Conservation (phyloP, 2,113 vertebrate species). For the Notothenia rossii region DNA sequence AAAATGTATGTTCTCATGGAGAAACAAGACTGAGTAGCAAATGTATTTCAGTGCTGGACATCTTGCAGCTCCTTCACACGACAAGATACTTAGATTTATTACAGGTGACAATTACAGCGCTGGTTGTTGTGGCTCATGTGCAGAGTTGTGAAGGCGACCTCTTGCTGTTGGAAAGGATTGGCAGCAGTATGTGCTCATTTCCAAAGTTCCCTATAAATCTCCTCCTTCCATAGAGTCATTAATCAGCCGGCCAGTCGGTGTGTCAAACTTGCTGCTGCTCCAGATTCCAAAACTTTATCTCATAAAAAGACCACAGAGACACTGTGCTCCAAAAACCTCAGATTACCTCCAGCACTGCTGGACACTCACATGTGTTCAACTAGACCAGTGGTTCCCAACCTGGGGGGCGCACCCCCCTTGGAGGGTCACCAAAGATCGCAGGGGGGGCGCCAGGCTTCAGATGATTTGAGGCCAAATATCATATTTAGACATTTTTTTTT, state of each 20-base stretch:
- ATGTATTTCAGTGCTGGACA: neutral
- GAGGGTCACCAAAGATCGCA: too few relatives aligned
- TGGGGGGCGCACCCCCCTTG: too few relatives aligned
- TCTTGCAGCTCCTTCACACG: neutral
- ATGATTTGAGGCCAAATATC: too few relatives aligned
- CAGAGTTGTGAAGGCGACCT: neutral
- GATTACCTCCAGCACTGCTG: neutral
- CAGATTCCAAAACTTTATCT: constrained; percentile 49
- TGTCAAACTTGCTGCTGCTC: constrained; percentile 56
- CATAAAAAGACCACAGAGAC: constrained; percentile 10
- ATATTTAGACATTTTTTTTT: too few relatives aligned
- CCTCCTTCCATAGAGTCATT: constrained; percentile 44
- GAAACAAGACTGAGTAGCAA: neutral
- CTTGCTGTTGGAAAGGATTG: constrained; percentile 32
- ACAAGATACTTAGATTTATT: constrained; percentile 8
- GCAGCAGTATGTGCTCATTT: constrained; percentile 31
- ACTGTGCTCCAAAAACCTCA: constrained; percentile 37
- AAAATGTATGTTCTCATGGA: neutral
- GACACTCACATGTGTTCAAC: neutral
- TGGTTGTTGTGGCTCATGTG: neutral
- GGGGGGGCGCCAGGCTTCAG: too few relatives aligned
- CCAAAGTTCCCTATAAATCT: constrained; percentile 32
- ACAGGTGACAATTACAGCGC: constrained; percentile 16
- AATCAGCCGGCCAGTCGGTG: constrained; percentile 58
- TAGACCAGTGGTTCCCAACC: neutral